Evolutionary conservation across 2,888 invertebrate genomes (phyloP), one percentile per base, ranked within the genome.

Genomic region (Ophion slaviceki): DNA sequence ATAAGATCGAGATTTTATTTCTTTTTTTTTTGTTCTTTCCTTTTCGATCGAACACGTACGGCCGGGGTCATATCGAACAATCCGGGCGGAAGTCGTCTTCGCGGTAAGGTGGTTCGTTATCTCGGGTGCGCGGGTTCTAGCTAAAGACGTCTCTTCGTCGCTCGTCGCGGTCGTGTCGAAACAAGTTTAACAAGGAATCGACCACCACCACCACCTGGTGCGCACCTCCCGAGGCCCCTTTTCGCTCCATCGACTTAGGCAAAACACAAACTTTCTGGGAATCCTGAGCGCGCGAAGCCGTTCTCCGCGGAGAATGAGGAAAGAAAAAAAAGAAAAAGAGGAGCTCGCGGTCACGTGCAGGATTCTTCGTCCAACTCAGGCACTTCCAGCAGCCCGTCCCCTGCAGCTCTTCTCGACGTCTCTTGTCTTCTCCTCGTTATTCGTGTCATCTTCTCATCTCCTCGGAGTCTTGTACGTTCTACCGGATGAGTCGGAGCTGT

Each of bases 251-350:
- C 85, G 87, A 87, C 85, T 86, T 87, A 82, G 86, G 80, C 84
- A 80, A 87, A 88, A 88, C 85, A 86, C 80, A 36, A 76, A 82
- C n/a, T 82, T 82, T 79, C 82, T 76, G 85, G 85, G 82, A 85
- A 85, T 61, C 61, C 5, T 68, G 62, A 74, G 59, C 74, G 68
- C 59, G 75, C 61, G 53, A 66, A 53, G 45, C 36, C 61, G 36
- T 36, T 66, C 14, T 45, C 68, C 76, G 61, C 24, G 77, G 66
- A 80, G 36, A 40, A 61, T n/a, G 62, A 6, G 59, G 10, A 17
- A 7, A 14, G 36, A 47, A 47, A 8, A 24, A 24, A 24, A 24
- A 64, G 28, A 45, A 47, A 10, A 32, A 62, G 8, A 80, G 72
- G 53, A 71, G 61, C 53, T n/a, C 67, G 45, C 40, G 28, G 59